These are phyloP conservation scores for Cataglyphis albicans DNA, from an alignment of 2,888 invertebrate genomes.

Conservation along the genomic window DNA sequence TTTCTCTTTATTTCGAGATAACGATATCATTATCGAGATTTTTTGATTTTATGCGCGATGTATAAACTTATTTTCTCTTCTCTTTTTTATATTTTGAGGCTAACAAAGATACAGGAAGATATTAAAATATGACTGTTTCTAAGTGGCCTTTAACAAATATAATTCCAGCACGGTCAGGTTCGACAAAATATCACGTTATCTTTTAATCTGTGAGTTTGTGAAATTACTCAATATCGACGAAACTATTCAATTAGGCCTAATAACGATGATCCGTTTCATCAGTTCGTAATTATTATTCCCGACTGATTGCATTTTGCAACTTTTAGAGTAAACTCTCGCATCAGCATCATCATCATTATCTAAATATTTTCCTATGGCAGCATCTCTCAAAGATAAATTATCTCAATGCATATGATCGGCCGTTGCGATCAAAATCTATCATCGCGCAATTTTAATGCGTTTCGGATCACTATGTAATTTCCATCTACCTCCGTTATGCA, in stretches of 20 bases:
- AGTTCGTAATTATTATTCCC: constrained; percentile 44
- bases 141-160: constrained; percentile 61
- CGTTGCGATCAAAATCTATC: not conserved
- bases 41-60: not conserved
- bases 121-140: not conserved
- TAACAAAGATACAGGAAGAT: not conserved
- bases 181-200: constrained; percentile 80
- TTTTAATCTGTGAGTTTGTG: constrained; percentile 84
- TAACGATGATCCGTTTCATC: constrained; percentile 78
- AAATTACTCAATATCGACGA: constrained; percentile 83
- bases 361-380: not conserved
- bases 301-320: constrained; percentile 55
- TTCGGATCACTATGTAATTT: constrained; percentile 15
- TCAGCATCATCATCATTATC: not conserved
- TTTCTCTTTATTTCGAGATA: not conserved
- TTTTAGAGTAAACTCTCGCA: constrained; percentile 12
- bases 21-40: not conserved
- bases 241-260: constrained; percentile 72
- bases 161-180: constrained; percentile 48
- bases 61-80: not conserved
- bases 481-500: not conserved
- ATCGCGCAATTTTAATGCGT: not conserved
- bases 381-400: not conserved
- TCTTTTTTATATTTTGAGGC: not conserved
- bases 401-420: not conserved